phyloP scores from a whole-genome alignment of 2,113 vertebrate genomes.

The Melanostigma gelatinosum region DNA sequence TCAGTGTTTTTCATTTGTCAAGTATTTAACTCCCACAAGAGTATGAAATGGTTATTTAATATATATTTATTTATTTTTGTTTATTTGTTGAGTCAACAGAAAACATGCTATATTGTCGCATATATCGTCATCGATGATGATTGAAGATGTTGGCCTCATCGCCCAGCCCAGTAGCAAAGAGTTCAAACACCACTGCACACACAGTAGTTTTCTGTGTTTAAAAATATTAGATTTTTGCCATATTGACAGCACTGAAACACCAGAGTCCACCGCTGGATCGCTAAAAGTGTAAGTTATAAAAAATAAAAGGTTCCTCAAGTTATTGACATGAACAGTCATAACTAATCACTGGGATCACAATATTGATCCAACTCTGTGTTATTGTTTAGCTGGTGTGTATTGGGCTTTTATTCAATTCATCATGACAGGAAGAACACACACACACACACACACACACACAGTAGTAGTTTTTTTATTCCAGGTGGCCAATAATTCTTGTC shows the following conservation, averaged over 20 bases:
- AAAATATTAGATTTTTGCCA: background rate
- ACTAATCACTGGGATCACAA: background rate
- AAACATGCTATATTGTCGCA: too few relatives aligned
- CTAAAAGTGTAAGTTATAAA: background rate
- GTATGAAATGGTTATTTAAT: too few relatives aligned
- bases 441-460: background rate
- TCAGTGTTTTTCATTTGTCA: too few relatives aligned
- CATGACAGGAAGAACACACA: background rate
- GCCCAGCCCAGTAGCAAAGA: too few relatives aligned
- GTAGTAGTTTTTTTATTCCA: slow-evolving; percentile 1
- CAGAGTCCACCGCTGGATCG: too few relatives aligned
- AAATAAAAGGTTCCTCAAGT: too few relatives aligned
- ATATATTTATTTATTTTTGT: too few relatives aligned
- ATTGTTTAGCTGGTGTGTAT: too few relatives aligned
- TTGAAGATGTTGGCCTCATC: too few relatives aligned
- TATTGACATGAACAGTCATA: background rate
- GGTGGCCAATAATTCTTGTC: background rate
- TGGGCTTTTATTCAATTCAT: background rate
- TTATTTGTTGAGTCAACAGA: too few relatives aligned
- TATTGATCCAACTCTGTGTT: background rate
- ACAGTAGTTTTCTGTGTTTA: background rate
- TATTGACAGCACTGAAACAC: background rate
- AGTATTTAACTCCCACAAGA: too few relatives aligned
- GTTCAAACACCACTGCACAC: background rate
- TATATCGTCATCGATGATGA: too few relatives aligned